These are phyloP conservation scores for Hippopotamus amphibius DNA, from an alignment of 2,113 vertebrate species.

Conservation along the genomic window DNA sequence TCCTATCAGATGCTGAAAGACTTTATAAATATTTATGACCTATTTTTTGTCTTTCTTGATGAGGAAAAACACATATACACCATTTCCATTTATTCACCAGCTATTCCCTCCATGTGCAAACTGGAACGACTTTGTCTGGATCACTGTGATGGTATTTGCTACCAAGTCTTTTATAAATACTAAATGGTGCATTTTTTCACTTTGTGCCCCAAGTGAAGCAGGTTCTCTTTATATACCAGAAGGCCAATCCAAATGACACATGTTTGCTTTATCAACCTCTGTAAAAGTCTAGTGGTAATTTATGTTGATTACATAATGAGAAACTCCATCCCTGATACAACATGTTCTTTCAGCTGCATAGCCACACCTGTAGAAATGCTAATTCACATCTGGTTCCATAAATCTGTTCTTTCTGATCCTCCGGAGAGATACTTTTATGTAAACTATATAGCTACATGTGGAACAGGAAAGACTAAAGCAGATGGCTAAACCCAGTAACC, in stretches of 20 bases:
- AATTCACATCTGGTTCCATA: slow-evolving; percentile 82
- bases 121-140: neutral
- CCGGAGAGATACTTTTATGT: slow-evolving; percentile 77
- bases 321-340: slow-evolving; percentile 78
- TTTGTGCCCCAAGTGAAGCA: slow-evolving; percentile 33
- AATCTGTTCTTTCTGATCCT: slow-evolving; percentile 82
- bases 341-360: slow-evolving; percentile 77
- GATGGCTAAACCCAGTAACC: slow-evolving; percentile 70
- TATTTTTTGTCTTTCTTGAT: slow-evolving; percentile 56
- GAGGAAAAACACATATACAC: slow-evolving; percentile 45
- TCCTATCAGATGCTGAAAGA: slow-evolving; percentile 41
- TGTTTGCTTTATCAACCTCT: slow-evolving; percentile 83
- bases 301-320: slow-evolving; percentile 84
- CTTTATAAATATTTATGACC: slow-evolving; percentile 63
- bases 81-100: neutral
- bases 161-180: slow-evolving; percentile 58
- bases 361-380: slow-evolving; percentile 80
- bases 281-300: slow-evolving; percentile 81
- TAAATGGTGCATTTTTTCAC: slow-evolving; percentile 62
- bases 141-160: slow-evolving; percentile 30
- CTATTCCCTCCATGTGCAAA: neutral
- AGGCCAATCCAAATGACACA: slow-evolving; percentile 69
- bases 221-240: slow-evolving; percentile 61
- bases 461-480: slow-evolving; percentile 77
- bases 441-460: slow-evolving; percentile 77